Evolutionary conservation across 2,888 invertebrate species (phyloP).

Genomic region (Drosophila prolongata): DNA sequence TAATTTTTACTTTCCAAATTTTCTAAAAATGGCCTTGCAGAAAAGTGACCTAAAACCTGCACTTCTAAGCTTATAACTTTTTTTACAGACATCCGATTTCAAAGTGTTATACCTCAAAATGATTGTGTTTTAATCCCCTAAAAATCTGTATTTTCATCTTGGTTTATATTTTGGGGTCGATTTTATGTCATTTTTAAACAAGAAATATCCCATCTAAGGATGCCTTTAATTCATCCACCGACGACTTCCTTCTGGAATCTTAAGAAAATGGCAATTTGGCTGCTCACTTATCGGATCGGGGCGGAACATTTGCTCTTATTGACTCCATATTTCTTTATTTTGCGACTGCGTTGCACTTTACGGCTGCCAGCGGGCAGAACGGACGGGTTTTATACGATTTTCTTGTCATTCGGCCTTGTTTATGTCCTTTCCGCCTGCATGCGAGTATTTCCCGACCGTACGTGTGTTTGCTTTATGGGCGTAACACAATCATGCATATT

Average conservation of each 20-base stretch:
- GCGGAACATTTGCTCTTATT: slow-evolving; percentile 21
- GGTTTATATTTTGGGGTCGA: too few species aligned
- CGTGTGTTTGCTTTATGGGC: slow-evolving; percentile 30
- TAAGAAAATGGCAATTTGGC: slow-evolving; percentile 15
- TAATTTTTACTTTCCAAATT: too few species aligned
- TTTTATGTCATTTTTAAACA: too few species aligned
- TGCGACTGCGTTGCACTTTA: slow-evolving; percentile 40
- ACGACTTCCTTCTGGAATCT: slow-evolving; percentile 25
- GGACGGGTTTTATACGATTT: slow-evolving; percentile 45
- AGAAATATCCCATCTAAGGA: background rate
- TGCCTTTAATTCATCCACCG: background rate
- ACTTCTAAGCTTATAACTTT: too few species aligned
- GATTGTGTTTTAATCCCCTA: too few species aligned
- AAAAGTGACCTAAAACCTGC: too few species aligned
- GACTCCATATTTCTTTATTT: slow-evolving; percentile 41
- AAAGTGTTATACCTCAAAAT: too few species aligned
- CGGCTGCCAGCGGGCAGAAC: slow-evolving; percentile 20
- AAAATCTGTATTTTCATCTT: too few species aligned
- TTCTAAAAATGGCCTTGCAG: too few species aligned
- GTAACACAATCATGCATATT: slow-evolving; percentile 39
- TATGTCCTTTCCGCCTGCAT: slow-evolving; percentile 36
- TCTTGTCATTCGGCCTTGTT: slow-evolving; percentile 45
- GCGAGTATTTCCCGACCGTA: slow-evolving; percentile 10
- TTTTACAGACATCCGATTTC: too few species aligned
- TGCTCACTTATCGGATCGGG: slow-evolving; percentile 14